Conservation (phyloP, 2,797 vertebrate species). For the Luscinia megarhynchos region DNA sequence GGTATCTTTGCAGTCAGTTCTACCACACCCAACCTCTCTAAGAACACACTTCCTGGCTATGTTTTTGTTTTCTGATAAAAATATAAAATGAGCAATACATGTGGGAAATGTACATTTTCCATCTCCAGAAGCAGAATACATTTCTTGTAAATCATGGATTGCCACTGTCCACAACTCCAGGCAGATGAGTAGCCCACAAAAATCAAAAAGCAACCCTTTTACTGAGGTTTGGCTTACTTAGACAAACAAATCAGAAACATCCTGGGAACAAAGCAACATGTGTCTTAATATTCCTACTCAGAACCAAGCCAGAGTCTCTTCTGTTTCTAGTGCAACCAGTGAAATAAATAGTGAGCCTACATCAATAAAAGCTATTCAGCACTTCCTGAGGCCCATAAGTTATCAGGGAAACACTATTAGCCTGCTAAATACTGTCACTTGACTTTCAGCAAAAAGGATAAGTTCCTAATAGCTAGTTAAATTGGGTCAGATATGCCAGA, state of each 20-base stretch:
- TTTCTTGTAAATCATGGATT: neutral
- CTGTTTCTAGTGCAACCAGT: neutral
- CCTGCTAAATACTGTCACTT: neutral
- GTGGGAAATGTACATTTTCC: conserved; percentile 14
- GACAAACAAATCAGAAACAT: conserved; percentile 49
- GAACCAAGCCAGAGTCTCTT: neutral
- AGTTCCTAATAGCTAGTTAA: neutral
- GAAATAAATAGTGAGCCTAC: neutral
- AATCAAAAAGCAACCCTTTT: conserved; percentile 20
- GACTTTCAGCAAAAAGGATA: neutral
- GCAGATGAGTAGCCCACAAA: neutral
- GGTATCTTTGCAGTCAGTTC: neutral
- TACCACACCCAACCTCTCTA: neutral
- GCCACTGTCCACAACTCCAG: neutral
- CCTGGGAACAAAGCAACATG: conserved; percentile 4
- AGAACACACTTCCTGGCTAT: neutral
- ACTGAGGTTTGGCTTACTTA: conserved; percentile 41
- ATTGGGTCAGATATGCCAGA: neutral
- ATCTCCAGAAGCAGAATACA: conserved; percentile 4
- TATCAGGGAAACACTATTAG: neutral
- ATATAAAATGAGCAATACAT: neutral
- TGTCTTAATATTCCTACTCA: neutral
- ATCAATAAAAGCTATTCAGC: neutral
- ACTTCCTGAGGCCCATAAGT: neutral
- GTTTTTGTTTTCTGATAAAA: conserved; percentile 31